These are phyloP conservation scores for Apomyelois bistriatella DNA, from an alignment of 2,888 invertebrate genomes.

Conservation along the genomic window DNA sequence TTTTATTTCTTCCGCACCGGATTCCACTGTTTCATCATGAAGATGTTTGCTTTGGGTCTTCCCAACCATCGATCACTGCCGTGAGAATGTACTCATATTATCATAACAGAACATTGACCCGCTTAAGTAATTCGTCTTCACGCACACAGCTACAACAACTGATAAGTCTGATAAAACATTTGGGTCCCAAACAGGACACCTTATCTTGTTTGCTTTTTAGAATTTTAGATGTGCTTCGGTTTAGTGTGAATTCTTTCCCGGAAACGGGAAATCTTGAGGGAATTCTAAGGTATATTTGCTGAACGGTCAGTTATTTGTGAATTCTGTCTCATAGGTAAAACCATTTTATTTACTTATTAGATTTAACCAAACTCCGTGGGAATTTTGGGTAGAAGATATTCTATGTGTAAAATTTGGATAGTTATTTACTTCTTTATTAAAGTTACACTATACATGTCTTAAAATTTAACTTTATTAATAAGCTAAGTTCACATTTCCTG, in stretches of 20 bases:
- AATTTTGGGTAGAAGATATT: too few relatives aligned
- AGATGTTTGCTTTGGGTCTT: conserved; percentile 68
- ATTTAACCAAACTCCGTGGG: not conserved
- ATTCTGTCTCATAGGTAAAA: not conserved
- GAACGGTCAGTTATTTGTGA: not conserved
- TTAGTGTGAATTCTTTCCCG: conserved; percentile 14
- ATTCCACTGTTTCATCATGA: conserved; percentile 55
- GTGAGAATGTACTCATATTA: conserved; percentile 52
- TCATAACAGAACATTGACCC: conserved; percentile 67
- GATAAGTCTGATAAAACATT: conserved; percentile 54
- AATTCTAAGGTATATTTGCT: not conserved
- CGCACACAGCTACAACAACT: conserved; percentile 46
- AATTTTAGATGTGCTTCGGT: conserved; percentile 35
- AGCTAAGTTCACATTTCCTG: too few relatives aligned
- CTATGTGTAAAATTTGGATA: too few relatives aligned
- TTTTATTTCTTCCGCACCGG: conserved; percentile 36
- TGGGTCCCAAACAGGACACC: conserved; percentile 35
- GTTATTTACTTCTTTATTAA: too few relatives aligned
- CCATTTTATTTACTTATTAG: not conserved
- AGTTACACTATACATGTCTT: too few relatives aligned
- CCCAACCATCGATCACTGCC: conserved; percentile 74
- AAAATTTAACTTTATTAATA: too few relatives aligned
- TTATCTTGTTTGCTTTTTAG: conserved; percentile 65
- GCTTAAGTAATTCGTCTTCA: conserved; percentile 53
- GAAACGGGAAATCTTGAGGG: conserved; percentile 9